Evolutionary conservation across 2,113 vertebrate species (phyloP).

Genomic region (Oncorhynchus keta): DNA sequence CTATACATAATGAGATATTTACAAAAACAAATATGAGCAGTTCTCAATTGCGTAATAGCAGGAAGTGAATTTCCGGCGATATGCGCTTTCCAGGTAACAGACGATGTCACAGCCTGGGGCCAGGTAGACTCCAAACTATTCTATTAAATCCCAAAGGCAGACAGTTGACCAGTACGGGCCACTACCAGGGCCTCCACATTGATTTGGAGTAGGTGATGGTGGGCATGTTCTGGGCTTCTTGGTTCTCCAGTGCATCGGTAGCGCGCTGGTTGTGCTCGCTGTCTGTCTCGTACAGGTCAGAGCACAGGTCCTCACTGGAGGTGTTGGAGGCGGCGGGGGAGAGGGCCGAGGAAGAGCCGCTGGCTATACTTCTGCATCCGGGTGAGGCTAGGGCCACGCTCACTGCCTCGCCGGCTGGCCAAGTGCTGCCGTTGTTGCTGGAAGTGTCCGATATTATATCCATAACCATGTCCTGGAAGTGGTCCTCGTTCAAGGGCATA

Average conservation of each 20-base stretch:
- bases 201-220: conserved; percentile 65
- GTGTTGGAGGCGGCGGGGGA: conserved; percentile 65
- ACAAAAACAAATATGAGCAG: conserved; percentile 48
- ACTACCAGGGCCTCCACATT: conserved; percentile 95
- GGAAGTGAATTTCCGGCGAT: conserved; percentile 34
- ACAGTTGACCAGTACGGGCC: neutral
- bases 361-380: conserved; percentile 16
- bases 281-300: conserved; percentile 84
- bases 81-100: conserved; percentile 23
- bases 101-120: conserved; percentile 17
- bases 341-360: conserved; percentile 45
- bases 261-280: conserved; percentile 74
- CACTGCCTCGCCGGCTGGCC: conserved; percentile 36
- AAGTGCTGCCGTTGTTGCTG: conserved; percentile 36
- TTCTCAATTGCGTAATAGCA: conserved; percentile 16
- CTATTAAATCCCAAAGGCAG: conserved; percentile 1
- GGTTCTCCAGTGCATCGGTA: conserved; percentile 63
- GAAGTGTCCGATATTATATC: conserved; percentile 74
- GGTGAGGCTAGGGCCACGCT: conserved; percentile 1
- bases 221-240: conserved; percentile 54
- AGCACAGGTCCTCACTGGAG: conserved; percentile 79
- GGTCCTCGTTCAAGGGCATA: conserved; percentile 88
- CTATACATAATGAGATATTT: conserved; percentile 45
- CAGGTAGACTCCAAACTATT: conserved; percentile 7
- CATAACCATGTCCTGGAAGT: conserved; percentile 80